A percentile compares a stretch with the other conserved stretches of the same genome.
phyloP scores from a whole-genome alignment of 2,797 vertebrate species.

The Hemitrygon akajei region DNA sequence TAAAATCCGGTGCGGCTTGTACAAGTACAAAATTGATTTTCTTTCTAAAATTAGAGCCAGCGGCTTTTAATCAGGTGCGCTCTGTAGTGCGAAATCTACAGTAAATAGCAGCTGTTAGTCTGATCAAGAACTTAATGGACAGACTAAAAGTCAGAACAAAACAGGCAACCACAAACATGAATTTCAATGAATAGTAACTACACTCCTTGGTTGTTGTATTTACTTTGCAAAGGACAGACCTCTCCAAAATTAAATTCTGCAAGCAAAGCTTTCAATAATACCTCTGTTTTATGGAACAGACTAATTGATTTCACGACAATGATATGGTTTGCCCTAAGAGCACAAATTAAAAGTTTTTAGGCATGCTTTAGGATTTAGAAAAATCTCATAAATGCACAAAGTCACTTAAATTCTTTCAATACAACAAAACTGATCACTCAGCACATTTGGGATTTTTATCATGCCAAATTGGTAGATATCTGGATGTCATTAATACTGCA shows the following conservation, averaged over 20 bases:
- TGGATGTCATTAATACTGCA: too few relatives aligned
- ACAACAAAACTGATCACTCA: neutral
- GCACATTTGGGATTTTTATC: too few relatives aligned
- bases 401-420: neutral
- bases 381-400: neutral
- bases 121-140: neutral
- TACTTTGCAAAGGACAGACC: neutral
- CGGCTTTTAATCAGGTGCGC: too few relatives aligned
- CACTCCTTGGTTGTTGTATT: neutral
- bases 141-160: neutral
- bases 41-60: too few relatives aligned
- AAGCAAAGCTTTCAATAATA: neutral
- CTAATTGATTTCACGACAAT: neutral
- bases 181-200: neutral
- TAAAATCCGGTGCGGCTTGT: too few relatives aligned
- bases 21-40: too few relatives aligned
- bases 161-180: neutral
- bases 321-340: neutral
- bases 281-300: neutral
- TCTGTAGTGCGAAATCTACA: too few relatives aligned
- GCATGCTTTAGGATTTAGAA: neutral
- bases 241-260: neutral
- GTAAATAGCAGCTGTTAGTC: neutral
- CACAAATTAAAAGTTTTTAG: neutral
- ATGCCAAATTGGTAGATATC: too few relatives aligned